Conservation (phyloP, 2,888 invertebrate species). For the Phyllotreta striolata region DNA sequence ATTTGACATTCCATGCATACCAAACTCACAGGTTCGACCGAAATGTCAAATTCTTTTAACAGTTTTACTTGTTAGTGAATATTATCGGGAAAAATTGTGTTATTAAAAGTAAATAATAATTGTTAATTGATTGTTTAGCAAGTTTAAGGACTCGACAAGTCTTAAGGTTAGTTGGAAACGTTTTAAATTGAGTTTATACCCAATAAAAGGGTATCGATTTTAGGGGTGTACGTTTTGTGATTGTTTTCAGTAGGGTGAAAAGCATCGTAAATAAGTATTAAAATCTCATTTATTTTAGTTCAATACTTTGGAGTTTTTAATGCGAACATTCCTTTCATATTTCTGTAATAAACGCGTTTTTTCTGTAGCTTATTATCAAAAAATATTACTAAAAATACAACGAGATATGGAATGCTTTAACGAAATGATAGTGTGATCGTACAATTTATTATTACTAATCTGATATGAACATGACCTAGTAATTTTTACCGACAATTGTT, state of each 20-base stretch:
- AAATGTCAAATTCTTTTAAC: constrained; percentile 72
- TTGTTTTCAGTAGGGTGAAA: constrained; percentile 15
- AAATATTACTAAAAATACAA: not conserved
- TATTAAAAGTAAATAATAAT: constrained; percentile 28
- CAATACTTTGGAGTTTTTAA: not conserved
- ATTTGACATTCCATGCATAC: constrained; percentile 74
- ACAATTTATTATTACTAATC: not conserved
- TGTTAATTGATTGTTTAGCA: constrained; percentile 2
- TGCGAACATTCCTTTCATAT: constrained; percentile 6
- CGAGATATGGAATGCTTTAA: not conserved
- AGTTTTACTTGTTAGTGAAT: constrained; percentile 60
- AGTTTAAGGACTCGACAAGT: constrained; percentile 18
- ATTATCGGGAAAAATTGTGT: constrained; percentile 52
- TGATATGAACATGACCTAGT: constrained; percentile 22
- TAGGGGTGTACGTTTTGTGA: constrained; percentile 37
- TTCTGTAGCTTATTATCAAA: not conserved
- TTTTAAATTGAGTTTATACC: constrained; percentile 27
- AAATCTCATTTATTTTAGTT: not conserved
- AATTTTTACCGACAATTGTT: constrained; percentile 51
- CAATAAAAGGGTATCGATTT: constrained; percentile 51
- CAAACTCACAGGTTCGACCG: constrained; percentile 74
- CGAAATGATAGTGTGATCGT: not conserved
- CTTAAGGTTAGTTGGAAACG: constrained; percentile 34
- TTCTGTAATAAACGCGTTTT: constrained; percentile 7
- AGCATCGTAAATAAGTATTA: constrained; percentile 5